Conservation (phyloP, 2,888 invertebrate genomes). For the Volucella zonaria region DNA sequence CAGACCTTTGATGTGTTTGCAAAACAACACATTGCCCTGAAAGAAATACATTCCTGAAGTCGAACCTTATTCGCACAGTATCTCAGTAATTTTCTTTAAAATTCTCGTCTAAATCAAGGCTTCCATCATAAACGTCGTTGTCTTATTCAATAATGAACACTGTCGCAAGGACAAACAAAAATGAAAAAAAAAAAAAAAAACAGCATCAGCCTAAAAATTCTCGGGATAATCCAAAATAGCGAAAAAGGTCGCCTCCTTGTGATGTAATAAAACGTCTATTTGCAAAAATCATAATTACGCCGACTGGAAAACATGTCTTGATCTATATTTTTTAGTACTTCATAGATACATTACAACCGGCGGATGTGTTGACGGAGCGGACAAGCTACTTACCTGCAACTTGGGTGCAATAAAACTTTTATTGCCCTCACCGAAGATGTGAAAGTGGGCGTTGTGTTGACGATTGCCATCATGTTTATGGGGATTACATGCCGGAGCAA, state of each 20-base stretch:
- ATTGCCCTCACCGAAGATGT: conserved; percentile 21
- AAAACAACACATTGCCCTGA: conserved; percentile 11
- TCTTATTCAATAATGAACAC: conserved; percentile 41
- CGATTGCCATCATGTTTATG: conserved; percentile 65
- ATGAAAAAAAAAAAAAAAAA: conserved; percentile 11
- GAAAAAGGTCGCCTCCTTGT: conserved; percentile 42
- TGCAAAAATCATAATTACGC: conserved; percentile 59
- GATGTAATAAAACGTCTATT: conserved; percentile 68
- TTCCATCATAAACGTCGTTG: conserved; percentile 44
- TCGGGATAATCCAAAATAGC: conserved; percentile 36
- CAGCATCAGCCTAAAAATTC: conserved; percentile 7
- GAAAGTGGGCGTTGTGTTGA: conserved; percentile 72
- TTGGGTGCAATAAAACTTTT: conserved; percentile 34
- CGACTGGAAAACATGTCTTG: conserved; percentile 17
- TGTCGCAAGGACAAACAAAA: not conserved
- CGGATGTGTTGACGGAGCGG: too few species aligned
- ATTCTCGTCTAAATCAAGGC: conserved; percentile 20
- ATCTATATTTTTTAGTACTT: conserved; percentile 48
- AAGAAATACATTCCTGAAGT: conserved; percentile 24
- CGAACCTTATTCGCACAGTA: conserved; percentile 23
- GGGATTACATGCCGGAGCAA: not conserved
- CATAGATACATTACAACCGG: not conserved
- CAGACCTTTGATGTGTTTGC: conserved; percentile 23
- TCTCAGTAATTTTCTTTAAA: not conserved
- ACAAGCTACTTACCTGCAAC: conserved; percentile 12